Percentiles rank a stretch among this genome's conserved stretches.
phyloP scores from a whole-genome alignment of 2,797 vertebrate species.

The Silurus aristotelis region DNA sequence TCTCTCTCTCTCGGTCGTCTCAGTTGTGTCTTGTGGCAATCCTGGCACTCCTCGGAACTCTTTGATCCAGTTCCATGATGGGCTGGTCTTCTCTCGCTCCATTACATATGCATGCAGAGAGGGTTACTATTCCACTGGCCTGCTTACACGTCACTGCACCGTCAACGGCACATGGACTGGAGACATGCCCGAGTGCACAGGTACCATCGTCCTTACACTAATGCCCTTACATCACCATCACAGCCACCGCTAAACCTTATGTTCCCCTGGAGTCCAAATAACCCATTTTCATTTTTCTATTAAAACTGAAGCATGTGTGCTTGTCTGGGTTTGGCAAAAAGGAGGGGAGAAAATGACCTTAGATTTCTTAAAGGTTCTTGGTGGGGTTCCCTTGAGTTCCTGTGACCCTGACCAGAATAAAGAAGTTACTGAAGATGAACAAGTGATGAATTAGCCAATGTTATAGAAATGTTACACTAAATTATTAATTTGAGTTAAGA shows the following conservation, averaged over 20 bases:
- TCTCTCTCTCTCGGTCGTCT: background rate
- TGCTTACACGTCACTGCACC: slow-evolving; percentile 95
- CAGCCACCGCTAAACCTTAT: background rate
- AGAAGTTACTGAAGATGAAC: background rate
- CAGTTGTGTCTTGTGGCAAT: slow-evolving; percentile 95
- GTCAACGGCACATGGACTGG: slow-evolving; percentile 97
- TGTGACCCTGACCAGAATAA: background rate
- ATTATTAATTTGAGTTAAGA: background rate
- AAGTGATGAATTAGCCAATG: background rate
- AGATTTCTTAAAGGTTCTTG: background rate
- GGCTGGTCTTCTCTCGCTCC: slow-evolving; percentile 90
- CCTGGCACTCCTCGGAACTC: slow-evolving; percentile 93
- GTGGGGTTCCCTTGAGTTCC: background rate
- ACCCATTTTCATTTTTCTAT: background rate
- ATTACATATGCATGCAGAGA: slow-evolving; percentile 92
- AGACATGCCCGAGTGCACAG: slow-evolving; percentile 89
- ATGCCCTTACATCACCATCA: background rate
- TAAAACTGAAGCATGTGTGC: background rate
- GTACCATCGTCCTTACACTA: slow-evolving; percentile 66
- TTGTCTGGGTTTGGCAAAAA: background rate
- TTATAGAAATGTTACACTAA: background rate
- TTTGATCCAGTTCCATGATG: slow-evolving; percentile 86
- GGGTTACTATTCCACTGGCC: slow-evolving; percentile 90
- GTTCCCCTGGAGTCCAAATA: slow-evolving; percentile 12
- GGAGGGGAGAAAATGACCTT: background rate